Evolutionary conservation across 1,140 invertebrate species (phyloP).

Genomic region (Melitaea cinxia): DNA sequence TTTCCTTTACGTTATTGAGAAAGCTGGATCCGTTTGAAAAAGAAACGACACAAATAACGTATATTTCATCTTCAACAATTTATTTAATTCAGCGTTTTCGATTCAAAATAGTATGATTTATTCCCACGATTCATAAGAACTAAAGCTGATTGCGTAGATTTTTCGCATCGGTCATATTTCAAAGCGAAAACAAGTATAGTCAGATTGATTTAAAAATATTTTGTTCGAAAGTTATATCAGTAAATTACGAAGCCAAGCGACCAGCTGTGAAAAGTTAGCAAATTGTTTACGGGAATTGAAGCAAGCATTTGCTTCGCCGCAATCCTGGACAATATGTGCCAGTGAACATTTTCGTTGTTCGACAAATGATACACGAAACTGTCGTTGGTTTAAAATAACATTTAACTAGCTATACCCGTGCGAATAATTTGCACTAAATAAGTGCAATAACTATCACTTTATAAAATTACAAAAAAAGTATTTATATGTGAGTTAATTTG

Average conservation of each 20-base stretch:
- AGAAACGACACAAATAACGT: background rate
- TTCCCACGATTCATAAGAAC: background rate
- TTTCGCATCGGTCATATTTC: constrained; percentile 4
- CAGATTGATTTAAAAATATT: constrained; percentile 4
- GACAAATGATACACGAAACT: background rate
- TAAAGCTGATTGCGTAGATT: background rate
- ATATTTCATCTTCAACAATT: background rate
- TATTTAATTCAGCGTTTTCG: background rate
- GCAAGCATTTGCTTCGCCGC: constrained; percentile 14
- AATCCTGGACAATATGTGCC: constrained; percentile 19
- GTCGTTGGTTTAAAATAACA: background rate
- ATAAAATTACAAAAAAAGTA: no score
- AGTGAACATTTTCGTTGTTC: background rate
- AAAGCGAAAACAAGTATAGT: background rate
- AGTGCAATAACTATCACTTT: no score
- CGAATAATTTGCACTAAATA: no score
- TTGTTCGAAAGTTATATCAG: constrained; percentile 7
- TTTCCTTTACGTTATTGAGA: no score
- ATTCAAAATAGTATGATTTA: background rate
- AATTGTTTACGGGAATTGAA: constrained; percentile 24
- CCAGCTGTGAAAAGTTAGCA: constrained; percentile 25
- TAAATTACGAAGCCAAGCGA: constrained; percentile 17
- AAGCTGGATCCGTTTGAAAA: background rate
- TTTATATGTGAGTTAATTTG: no score
- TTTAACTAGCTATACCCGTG: no score